Evolutionary conservation across 2,888 invertebrate species (phyloP).

Genomic region (Smittia sp.): DNA sequence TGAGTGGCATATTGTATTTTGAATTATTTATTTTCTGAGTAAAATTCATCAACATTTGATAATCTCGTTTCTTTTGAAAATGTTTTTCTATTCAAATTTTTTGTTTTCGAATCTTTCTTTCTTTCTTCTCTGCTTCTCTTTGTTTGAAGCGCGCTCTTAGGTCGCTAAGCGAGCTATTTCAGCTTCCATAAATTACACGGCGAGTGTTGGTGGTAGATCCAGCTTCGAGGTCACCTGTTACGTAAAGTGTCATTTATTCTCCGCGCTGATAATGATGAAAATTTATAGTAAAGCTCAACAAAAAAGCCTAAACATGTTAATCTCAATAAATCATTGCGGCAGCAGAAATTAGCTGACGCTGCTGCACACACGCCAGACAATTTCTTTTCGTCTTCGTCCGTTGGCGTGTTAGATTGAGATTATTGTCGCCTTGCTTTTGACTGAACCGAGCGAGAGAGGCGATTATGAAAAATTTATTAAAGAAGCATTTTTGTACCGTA

Average conservation of each 20-base stretch:
- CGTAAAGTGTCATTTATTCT: constrained; percentile 39
- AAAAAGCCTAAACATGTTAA: constrained; percentile 40
- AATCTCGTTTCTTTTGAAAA: constrained; percentile 40
- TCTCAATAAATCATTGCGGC: constrained; percentile 39
- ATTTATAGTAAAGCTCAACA: constrained; percentile 31
- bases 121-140: not conserved
- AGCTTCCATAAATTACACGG: constrained; percentile 31
- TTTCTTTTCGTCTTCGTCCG: constrained; percentile 26
- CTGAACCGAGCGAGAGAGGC: not conserved
- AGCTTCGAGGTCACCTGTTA: constrained; percentile 35
- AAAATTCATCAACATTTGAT: constrained; percentile 32
- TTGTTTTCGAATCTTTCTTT: constrained; percentile 19
- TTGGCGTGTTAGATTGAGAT: constrained; percentile 35
- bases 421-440: constrained; percentile 33
- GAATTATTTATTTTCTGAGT: constrained; percentile 29
- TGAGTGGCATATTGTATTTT: constrained; percentile 30
- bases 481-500: constrained; percentile 7
- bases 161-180: constrained; percentile 25
- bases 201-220: constrained; percentile 27
- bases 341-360: constrained; percentile 35
- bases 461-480: constrained; percentile 22
- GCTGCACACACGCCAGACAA: constrained; percentile 39
- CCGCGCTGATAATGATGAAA: constrained; percentile 27
- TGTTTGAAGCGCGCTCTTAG: constrained; percentile 19
- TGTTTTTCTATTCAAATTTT: constrained; percentile 30